These are phyloP conservation scores for Theocolax elegans DNA, from an alignment of 1,140 invertebrate genomes.

Conservation along the genomic window DNA sequence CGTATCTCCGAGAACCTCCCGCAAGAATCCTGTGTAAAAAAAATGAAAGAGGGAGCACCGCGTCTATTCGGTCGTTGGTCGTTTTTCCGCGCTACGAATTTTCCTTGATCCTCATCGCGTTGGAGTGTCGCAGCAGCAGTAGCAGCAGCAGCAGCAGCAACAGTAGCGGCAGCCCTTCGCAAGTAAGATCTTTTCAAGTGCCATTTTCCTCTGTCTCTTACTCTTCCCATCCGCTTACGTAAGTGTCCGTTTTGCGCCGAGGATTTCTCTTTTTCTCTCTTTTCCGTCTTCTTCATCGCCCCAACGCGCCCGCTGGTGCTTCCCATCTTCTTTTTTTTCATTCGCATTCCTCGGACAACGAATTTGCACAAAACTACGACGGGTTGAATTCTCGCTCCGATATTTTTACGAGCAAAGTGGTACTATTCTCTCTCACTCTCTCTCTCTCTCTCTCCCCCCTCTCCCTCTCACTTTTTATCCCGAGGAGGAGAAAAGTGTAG, in stretches of 20 bases:
- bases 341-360: conserved; percentile 6
- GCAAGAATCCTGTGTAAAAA: too few species aligned
- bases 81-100: conserved; percentile 13
- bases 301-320: not conserved
- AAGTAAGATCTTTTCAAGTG: conserved; percentile 21
- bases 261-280: conserved; percentile 9
- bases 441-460: conserved; percentile 3
- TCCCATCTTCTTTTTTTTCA: not conserved
- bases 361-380: conserved; percentile 3
- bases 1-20: too few species aligned
- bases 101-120: conserved; percentile 1
- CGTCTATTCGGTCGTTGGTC: not conserved
- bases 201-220: conserved; percentile 36
- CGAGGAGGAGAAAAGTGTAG: not conserved
- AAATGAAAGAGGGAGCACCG: too few species aligned
- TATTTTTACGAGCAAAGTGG: conserved; percentile 57
- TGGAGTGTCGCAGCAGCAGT: not conserved
- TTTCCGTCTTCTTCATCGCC: not conserved
- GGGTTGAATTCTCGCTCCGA: conserved; percentile 32
- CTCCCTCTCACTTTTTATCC: not conserved
- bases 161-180: not conserved
- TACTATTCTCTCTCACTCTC: not conserved
- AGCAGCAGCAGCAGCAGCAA: not conserved
- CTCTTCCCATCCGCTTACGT: conserved; percentile 15
- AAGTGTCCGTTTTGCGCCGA: conserved; percentile 27